Evolutionary conservation across 2,113 vertebrate species (phyloP), one percentile per base, ranked within the genome.

Genomic region (Tetrax tetrax): DNA sequence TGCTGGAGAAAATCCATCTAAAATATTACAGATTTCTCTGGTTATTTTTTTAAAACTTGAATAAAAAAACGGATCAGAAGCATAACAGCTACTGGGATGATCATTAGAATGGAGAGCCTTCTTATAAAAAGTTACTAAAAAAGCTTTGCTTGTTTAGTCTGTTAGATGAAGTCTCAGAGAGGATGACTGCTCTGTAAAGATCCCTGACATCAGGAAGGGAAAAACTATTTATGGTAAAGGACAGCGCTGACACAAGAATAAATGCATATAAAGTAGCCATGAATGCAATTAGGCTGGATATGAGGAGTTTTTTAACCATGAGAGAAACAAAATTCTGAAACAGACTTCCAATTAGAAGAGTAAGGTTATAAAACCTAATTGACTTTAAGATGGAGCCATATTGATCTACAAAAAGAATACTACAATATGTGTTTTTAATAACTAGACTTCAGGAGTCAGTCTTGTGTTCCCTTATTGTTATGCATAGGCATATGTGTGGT

Each of bases 211-310:
- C 91, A 89, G 93, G 93, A 96, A 96, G 81, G 28, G 45, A 85
- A 89, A 91, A 96, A 47, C 77, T 97, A 96, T 97, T 97, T 97
- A 93, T 93, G 94, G 95, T 53, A 83, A 87, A 95, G 94, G 91
- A 96, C 82, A 96, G 82, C 93, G 95, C 84, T 96, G 94, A 95
- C 93, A 90, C 89, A 88, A 94, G 87, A 61, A 89, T 79, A 97
- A 87, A 95, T 83, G 82, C 87, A 80, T 83, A 65, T 80, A 90
- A 90, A 90, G 66, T 61, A 96, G 57, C 54, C 85, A 15, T 57
- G 54, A 88, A 94, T 80, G 82, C 53, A 94, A 83, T 96, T 91
- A 94, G 47, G 23, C 35, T 96, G 90, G 50, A 43, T 93, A 87
- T 76, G 74, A 94, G 78, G 83, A 90, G 74, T 83, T 85, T 93